phyloP scores from a whole-genome alignment of 2,797 vertebrate genomes.

The Syncerus caffer region DNA sequence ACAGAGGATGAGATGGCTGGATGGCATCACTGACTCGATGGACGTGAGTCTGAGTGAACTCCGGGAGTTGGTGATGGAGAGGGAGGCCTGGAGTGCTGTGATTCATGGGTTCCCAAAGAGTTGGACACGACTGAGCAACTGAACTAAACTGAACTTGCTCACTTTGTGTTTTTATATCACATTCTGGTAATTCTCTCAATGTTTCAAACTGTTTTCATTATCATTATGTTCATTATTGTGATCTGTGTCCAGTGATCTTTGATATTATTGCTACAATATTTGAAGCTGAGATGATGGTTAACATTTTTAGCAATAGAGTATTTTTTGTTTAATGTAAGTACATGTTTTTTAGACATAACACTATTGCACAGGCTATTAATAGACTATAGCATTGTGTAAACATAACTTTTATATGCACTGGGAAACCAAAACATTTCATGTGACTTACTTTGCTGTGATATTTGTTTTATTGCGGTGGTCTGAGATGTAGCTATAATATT shows the following conservation, averaged over 20 bases:
- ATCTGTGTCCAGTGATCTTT: background rate
- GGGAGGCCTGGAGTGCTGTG: accelerated
- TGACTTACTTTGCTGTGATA: background rate
- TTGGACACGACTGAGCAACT: accelerated
- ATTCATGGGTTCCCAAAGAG: too few species aligned
- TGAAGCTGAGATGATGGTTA: background rate
- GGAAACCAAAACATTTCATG: background rate
- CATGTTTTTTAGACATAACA: background rate
- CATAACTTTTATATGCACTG: background rate
- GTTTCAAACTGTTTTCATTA: background rate
- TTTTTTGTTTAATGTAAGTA: background rate
- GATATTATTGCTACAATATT: background rate
- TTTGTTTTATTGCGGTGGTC: background rate
- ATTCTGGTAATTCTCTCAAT: background rate
- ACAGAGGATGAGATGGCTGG: too few species aligned
- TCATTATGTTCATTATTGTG: background rate
- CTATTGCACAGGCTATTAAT: background rate
- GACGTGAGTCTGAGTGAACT: too few species aligned
- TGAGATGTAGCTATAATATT: background rate
- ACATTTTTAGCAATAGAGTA: background rate
- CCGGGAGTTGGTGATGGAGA: too few species aligned
- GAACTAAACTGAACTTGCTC: too few species aligned
- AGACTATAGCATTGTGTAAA: background rate
- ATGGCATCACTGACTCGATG: too few species aligned
- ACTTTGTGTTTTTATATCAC: background rate